These are phyloP conservation scores for Drosophila setosimentum DNA, from an alignment of 2,888 invertebrate genomes.

Conservation along the genomic window DNA sequence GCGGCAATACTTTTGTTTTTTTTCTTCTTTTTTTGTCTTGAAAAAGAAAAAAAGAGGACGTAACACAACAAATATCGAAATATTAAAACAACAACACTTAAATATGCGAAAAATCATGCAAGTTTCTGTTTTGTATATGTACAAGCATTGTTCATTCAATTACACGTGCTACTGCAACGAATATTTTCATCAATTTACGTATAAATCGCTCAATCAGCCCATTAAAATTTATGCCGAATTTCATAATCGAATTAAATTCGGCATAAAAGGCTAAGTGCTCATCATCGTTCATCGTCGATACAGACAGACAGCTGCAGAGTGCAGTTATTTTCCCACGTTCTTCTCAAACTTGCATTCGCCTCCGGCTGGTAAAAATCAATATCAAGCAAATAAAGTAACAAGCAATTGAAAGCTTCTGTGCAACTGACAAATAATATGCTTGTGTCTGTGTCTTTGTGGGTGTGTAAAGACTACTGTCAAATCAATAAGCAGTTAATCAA, in stretches of 20 bases:
- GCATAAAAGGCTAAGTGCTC: conserved; percentile 1
- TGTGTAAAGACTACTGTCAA: conserved; percentile 30
- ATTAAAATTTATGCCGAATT: conserved; percentile 14
- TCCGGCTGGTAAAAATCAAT: conserved; percentile 71
- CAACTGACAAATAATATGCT: conserved; percentile 55
- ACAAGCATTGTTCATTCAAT: conserved; percentile 19
- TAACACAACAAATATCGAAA: conserved; percentile 47
- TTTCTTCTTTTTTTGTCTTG: conserved; percentile 32
- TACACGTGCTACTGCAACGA: conserved; percentile 42
- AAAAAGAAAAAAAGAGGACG: conserved; percentile 18
- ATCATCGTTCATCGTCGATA: conserved; percentile 2
- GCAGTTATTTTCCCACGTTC: conserved; percentile 53
- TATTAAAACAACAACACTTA: conserved; percentile 35
- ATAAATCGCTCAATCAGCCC: neutral
- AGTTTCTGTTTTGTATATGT: neutral
- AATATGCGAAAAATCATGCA: conserved; percentile 22
- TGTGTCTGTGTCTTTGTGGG: conserved; percentile 19
- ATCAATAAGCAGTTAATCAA: conserved; percentile 68
- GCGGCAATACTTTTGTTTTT: conserved; percentile 49
- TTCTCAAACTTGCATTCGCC: conserved; percentile 28
- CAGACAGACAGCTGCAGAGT: conserved; percentile 41
- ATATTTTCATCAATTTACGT: conserved; percentile 3
- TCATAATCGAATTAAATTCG: conserved; percentile 49
- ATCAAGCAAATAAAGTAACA: conserved; percentile 41
- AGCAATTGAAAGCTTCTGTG: conserved; percentile 9